These are phyloP conservation scores for Bagarius yarrelli DNA, from an alignment of 2,113 vertebrate genomes.

Conservation along the genomic window DNA sequence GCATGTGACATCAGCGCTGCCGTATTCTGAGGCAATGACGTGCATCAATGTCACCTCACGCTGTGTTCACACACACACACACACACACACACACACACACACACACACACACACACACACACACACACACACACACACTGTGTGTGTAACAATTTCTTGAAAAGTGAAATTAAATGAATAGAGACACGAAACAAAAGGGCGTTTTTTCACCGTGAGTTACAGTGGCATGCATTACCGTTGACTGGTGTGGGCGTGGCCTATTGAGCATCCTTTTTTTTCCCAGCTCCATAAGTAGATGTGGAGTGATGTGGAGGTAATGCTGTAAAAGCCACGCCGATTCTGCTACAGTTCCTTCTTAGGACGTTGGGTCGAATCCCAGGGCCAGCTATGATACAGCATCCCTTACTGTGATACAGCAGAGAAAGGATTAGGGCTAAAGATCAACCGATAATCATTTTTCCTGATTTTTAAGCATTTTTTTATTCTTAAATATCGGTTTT, in stretches of 20 bases:
- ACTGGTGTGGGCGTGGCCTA: not conserved
- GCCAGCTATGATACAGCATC: no score
- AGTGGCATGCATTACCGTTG: not conserved
- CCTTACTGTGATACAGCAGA: no score
- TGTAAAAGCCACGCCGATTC: no score
- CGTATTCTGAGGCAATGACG: not conserved
- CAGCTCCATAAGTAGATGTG: no score
- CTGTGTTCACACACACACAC: not conserved
- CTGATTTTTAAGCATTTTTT: no score
- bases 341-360: no score
- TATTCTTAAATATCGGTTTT: no score
- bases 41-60: conserved; percentile 1
- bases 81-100: not conserved
- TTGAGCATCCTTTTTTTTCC: not conserved
- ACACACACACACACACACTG: not conserved
- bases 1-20: not conserved
- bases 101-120: not conserved
- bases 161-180: not conserved
- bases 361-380: no score
- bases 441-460: no score
- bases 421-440: no score
- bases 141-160: not conserved
- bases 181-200: not conserved
- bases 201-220: not conserved
- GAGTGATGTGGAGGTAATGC: no score